Evolutionary conservation across 2,797 vertebrate genomes (phyloP), one percentile per base, ranked within the genome.

Genomic region (Loris lydekkerianus): DNA sequence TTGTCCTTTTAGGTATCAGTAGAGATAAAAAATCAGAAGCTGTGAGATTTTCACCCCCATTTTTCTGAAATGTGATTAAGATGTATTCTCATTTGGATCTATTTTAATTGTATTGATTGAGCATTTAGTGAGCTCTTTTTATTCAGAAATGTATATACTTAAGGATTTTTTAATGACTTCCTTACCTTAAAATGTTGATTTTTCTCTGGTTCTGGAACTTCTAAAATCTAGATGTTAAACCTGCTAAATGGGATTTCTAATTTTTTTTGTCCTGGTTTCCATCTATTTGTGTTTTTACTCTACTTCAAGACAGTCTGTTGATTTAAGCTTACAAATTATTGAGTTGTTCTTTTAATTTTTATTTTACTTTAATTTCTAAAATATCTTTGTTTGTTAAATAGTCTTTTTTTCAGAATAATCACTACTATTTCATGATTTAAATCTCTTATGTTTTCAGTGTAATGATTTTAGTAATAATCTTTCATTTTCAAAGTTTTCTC

Each of bases 401-500:
- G 14, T 49, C 40, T 10, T 31, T 37, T 78, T 72, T 34, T 53
- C 15, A 77, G 0, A 83, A 11, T 25, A 27, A 53, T 56, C 40
- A 29, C 43, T 43, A 53, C 6, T 23, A 37, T 65, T 15, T 81
- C 53, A 73, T 53, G 29, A 23, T 72, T 34, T 15, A 65, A 72
- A 78, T 73, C 58, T 61, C 58, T 61, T 56, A 60, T 17, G 13
- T 34, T 58, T 60, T 60, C 23, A 80, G 1, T 60, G 13, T 21
- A 13, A 34, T 87, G 21, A 10, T 92, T 73, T 73, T 67, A 92
- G 31, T 78, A 27, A 88, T 85, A 84, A 0, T 84, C 2, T 69
- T 92, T 95, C n/a, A 23, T 82, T 86, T 40, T 89, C 27, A 86
- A 73, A 46, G 27, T 34, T 77, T 81, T 77, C 21, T 89, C 10